phyloP scores from a whole-genome alignment of 2,888 invertebrate species.

The Rotaria sp. region DNA sequence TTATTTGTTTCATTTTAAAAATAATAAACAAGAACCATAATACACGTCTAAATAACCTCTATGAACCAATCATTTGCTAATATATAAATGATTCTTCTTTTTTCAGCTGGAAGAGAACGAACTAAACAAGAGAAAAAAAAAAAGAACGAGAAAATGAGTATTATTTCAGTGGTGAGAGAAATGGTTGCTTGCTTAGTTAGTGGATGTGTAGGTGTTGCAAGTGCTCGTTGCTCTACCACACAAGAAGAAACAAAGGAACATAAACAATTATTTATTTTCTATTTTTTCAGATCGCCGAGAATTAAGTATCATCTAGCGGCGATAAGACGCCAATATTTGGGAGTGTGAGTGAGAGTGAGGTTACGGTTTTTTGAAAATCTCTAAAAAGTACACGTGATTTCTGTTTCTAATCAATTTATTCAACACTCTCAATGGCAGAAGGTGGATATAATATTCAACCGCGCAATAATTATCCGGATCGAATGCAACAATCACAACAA shows the following conservation, averaged over 20 bases:
- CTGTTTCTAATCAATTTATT: background rate
- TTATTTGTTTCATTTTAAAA: background rate
- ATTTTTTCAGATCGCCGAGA: background rate
- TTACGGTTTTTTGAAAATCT: background rate
- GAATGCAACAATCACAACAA: background rate
- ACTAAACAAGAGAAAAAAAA: background rate
- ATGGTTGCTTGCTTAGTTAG: background rate
- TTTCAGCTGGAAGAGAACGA: background rate
- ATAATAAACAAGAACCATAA: background rate
- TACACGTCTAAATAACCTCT: background rate
- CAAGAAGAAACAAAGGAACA: background rate
- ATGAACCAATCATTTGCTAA: background rate
- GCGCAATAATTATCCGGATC: background rate
- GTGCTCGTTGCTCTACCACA: background rate
- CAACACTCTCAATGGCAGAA: background rate
- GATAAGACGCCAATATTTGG: background rate
- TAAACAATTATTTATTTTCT: background rate
- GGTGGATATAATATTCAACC: background rate
- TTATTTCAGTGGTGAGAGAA: background rate
- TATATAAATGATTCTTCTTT: background rate
- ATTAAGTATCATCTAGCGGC: background rate
- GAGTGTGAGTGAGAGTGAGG: background rate
- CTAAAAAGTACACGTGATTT: background rate
- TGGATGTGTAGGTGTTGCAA: constrained; percentile 7
- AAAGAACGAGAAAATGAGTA: constrained; percentile 18